Conservation (phyloP, 2,888 invertebrate genomes). For the Pyrrhia umbra region DNA sequence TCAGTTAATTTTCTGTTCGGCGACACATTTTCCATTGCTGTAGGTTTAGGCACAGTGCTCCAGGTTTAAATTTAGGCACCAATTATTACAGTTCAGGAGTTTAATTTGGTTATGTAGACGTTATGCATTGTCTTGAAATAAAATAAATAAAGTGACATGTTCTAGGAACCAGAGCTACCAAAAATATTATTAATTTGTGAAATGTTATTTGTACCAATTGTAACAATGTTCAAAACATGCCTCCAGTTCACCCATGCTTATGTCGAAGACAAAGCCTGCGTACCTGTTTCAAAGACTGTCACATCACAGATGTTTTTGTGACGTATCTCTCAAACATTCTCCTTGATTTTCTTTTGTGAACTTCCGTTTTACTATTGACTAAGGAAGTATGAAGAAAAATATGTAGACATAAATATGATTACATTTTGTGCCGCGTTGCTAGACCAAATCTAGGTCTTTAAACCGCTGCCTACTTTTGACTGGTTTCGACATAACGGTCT, state of each 20-base stretch:
- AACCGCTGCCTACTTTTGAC: constrained; percentile 21
- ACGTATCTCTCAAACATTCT: constrained; percentile 31
- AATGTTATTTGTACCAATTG: constrained; percentile 1
- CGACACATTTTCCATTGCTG: constrained; percentile 55
- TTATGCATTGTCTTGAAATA: background rate
- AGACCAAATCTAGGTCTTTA: constrained; percentile 41
- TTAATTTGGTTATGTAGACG: background rate
- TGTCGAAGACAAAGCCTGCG: constrained; percentile 35
- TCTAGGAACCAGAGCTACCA: too few relatives aligned
- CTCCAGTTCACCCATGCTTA: constrained; percentile 11
- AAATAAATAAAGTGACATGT: background rate
- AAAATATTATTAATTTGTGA: too few relatives aligned
- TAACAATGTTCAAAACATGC: constrained; percentile 16
- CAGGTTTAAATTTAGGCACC: constrained; percentile 16
- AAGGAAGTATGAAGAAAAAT: background rate
- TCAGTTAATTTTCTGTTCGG: constrained; percentile 58
- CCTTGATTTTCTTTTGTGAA: constrained; percentile 24
- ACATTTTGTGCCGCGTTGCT: constrained; percentile 6
- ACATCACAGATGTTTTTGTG: constrained; percentile 35
- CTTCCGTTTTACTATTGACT: constrained; percentile 14
- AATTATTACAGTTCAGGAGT: background rate
- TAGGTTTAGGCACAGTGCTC: constrained; percentile 31
- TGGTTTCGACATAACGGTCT: constrained; percentile 21
- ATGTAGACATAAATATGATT: constrained; percentile 12
- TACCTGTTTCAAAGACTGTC: constrained; percentile 39